Evolutionary conservation across 2,113 vertebrate species (phyloP), one percentile per base, ranked within the genome.

Genomic region (Puffinus mauretanicus): DNA sequence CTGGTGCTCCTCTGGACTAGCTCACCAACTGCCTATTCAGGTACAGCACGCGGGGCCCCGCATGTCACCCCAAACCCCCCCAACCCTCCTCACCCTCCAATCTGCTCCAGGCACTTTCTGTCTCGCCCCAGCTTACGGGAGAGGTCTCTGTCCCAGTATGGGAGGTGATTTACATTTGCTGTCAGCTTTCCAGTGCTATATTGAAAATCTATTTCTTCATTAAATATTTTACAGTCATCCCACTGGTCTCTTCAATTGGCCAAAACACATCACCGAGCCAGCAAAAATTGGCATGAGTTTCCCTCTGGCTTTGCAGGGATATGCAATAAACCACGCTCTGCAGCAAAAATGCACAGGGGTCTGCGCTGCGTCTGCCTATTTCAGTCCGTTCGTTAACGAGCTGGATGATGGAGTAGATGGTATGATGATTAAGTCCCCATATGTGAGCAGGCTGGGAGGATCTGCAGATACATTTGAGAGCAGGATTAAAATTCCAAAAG

Each of bases 401-500:
- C 77, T 25, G 60, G 46, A 38, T 76, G 96, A 93, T 5, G 61
- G 83, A 75, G 57, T 8, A 47, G 60, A 92, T 75, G 88, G 69
- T 15, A 60, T 3, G 32, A 13, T 73, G 77, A 96, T 94, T 89
- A 84, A 84, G 94, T 79, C 86, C 9, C 94, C 73, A 93, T 64
- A 36, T 69, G 95, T 15, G 61, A 94, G 89, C 65, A 51, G 73
- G 72, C 83, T 93, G 93, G 88, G 73, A 84, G 84, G 69, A 96
- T 79, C 91, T 85, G 86, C 93, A 93, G 90, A 84, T 57, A 40
- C 30, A 6, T 78, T 44, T 19, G 36, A 82, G 52, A 71, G 87
- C 38, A 16, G 89, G 89, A 94, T 96, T 95, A 96, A 96, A 92
- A 95, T 96, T 95, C 95, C 93, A 79, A 87, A 89, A 91, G 81